Conservation (phyloP, 1,140 invertebrate species). For the Euura saliciscinereae region DNA sequence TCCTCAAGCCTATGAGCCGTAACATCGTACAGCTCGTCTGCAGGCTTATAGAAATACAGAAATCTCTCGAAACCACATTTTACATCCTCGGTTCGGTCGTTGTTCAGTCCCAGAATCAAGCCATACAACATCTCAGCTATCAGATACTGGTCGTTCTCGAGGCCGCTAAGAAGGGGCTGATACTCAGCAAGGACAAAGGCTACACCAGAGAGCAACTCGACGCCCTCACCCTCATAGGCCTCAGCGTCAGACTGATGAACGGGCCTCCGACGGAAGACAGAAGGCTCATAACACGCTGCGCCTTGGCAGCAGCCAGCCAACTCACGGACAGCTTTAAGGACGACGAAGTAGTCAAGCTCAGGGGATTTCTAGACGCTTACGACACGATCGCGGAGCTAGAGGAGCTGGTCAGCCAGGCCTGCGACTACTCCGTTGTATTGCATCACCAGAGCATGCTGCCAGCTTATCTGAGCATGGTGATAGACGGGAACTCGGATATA, state of each 20-base stretch:
- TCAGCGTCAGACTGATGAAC: slow-evolving; percentile 67
- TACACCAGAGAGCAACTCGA: slow-evolving; percentile 69
- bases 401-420: slow-evolving; percentile 36
- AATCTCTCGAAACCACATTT: slow-evolving; percentile 73
- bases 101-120: slow-evolving; percentile 59
- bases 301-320: slow-evolving; percentile 62
- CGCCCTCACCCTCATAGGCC: slow-evolving; percentile 67
- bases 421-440: slow-evolving; percentile 52
- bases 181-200: slow-evolving; percentile 60
- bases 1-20: slow-evolving; percentile 80
- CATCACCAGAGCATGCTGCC: slow-evolving; percentile 56
- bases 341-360: slow-evolving; percentile 47
- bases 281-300: slow-evolving; percentile 63
- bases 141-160: slow-evolving; percentile 62
- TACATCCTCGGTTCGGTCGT: slow-evolving; percentile 49
- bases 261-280: slow-evolving; percentile 67
- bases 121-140: slow-evolving; percentile 66
- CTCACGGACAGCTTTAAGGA: slow-evolving; percentile 52
- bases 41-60: slow-evolving; percentile 81
- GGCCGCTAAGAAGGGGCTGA: slow-evolving; percentile 60
- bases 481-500: slow-evolving; percentile 43
- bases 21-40: slow-evolving; percentile 78
- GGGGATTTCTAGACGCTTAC: slow-evolving; percentile 49
- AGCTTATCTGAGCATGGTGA: slow-evolving; percentile 45
- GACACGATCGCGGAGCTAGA: slow-evolving; percentile 50